These are phyloP conservation scores for Cebidichthys violaceus DNA, from an alignment of 2,113 vertebrate genomes.

Conservation along the genomic window DNA sequence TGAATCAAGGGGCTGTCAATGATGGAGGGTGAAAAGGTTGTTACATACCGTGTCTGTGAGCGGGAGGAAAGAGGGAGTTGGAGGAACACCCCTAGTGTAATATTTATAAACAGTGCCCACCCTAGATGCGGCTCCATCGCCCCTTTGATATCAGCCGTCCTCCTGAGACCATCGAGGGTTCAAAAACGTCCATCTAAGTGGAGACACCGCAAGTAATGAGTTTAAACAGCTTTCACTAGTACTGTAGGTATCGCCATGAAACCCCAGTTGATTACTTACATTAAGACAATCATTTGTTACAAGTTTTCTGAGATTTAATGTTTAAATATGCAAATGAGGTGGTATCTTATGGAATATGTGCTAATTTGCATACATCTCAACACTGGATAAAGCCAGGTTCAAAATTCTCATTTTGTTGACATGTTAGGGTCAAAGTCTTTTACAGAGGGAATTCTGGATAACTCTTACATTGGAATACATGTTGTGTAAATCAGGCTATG, in stretches of 20 bases:
- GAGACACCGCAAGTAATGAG: neutral
- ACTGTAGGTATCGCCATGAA: neutral
- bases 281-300: too few species aligned
- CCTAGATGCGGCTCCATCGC: constrained; percentile 20
- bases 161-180: constrained; percentile 2
- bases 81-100: constrained; percentile 6
- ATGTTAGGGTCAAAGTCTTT: neutral
- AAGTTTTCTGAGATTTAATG: neutral
- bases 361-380: neutral
- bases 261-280: neutral
- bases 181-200: neutral
- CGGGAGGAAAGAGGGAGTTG: constrained; percentile 18
- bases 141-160: constrained; percentile 48
- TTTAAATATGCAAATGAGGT: neutral
- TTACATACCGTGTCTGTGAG: neutral
- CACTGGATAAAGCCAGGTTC: neutral
- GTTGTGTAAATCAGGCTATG: neutral
- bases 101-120: constrained; percentile 63
- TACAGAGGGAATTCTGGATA: neutral
- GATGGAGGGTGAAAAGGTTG: constrained; percentile 50
- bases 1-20: constrained; percentile 50
- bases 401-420: neutral
- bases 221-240: neutral
- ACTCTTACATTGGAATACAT: neutral
- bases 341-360: neutral